Evolutionary conservation across 2,113 vertebrate genomes (phyloP).

Genomic region (Synodontis membranacea): DNA sequence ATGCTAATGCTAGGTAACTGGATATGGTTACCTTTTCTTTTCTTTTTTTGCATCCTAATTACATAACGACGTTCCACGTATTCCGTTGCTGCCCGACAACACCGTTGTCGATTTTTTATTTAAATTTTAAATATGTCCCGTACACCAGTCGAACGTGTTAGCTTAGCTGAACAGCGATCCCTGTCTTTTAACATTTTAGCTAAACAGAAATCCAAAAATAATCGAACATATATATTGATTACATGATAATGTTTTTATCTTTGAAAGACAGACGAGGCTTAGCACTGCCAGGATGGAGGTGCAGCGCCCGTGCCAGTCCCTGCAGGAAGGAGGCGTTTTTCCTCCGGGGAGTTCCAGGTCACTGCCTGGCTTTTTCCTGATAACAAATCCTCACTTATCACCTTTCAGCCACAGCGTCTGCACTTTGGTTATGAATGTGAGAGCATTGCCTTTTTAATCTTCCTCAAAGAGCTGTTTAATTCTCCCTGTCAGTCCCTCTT

Average conservation of each 20-base stretch:
- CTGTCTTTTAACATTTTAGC: too few species aligned
- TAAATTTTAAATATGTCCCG: too few species aligned
- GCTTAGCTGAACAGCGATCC: too few species aligned
- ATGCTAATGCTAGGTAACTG: too few species aligned
- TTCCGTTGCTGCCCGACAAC: too few species aligned
- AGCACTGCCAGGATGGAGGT: not conserved
- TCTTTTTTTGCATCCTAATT: too few species aligned
- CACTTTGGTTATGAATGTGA: slow-evolving; percentile 13
- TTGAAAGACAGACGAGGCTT: not conserved
- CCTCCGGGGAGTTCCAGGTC: slow-evolving; percentile 3
- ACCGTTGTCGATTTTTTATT: too few species aligned
- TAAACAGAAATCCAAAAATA: not conserved
- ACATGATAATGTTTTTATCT: not conserved
- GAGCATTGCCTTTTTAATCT: slow-evolving; percentile 8
- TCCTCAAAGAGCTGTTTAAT: slow-evolving; percentile 13
- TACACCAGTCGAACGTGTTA: too few species aligned
- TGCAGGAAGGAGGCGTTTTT: not conserved
- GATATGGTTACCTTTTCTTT: too few species aligned
- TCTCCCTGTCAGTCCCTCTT: not conserved
- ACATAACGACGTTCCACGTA: too few species aligned
- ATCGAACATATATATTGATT: not conserved
- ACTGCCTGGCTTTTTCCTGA: not conserved
- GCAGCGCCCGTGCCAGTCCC: not conserved
- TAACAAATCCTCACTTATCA: slow-evolving; percentile 3
- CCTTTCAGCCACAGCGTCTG: not conserved